Percentiles rank a stretch among this genome's conserved stretches.
These are phyloP conservation scores for Daboia siamensis DNA, from an alignment of 2,113 vertebrate genomes.

Conservation along the genomic window DNA sequence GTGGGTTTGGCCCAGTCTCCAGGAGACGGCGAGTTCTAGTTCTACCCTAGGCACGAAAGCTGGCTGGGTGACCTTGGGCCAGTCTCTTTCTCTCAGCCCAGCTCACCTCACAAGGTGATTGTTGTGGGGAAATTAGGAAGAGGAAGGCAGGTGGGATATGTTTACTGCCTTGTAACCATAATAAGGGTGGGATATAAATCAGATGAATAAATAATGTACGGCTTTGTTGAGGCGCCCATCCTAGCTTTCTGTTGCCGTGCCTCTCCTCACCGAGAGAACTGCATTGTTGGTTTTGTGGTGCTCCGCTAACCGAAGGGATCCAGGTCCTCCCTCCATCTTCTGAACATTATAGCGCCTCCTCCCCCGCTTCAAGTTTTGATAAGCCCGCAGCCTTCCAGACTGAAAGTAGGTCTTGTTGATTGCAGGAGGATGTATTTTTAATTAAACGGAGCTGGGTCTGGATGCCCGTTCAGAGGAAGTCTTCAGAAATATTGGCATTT, in stretches of 20 bases:
- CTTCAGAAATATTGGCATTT: background rate
- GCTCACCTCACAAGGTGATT: background rate
- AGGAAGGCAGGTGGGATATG: background rate
- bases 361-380: background rate
- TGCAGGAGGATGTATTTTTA: background rate
- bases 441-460: background rate
- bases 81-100: no score
- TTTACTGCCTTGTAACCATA: background rate
- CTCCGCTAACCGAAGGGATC: background rate
- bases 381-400: background rate
- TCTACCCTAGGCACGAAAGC: no score
- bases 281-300: background rate
- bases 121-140: background rate
- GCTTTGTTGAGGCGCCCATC: background rate
- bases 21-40: no score
- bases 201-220: fast-evolving
- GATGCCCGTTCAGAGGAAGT: background rate
- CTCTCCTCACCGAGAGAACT: background rate
- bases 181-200: background rate
- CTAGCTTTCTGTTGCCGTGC: background rate
- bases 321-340: background rate
- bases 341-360: background rate
- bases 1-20: no score
- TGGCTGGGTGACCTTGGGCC: no score
- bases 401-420: background rate